Base-by-base conservation (phyloP, 2,888 invertebrate species). In the Coleophora deauratella region DNA sequence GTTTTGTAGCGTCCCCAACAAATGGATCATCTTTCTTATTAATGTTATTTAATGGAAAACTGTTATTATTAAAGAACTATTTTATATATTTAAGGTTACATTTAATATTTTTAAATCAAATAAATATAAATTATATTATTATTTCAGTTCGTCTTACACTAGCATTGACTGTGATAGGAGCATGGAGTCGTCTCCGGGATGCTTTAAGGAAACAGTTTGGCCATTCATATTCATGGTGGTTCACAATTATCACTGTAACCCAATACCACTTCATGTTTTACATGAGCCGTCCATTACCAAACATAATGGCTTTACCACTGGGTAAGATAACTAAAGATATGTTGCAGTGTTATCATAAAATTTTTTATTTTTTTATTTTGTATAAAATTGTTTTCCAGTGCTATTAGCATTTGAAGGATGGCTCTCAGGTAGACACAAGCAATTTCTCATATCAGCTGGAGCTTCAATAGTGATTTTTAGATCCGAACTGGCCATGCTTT, bases 231-330 rank as follows among this genome's bases (percentile, higher is more conserved):
- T 88, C 92, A 7, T 88, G 91, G 67, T 96, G 96, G 96, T 93
- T 93, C 61, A 88, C 93, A 14, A 75, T 91, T 4, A 90, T 99
- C 43, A 96, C 95, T 1, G 89, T 93, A 13, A 92, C 97, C 1
- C 99, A 99, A 74, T 99, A 98, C 75, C 99, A 99, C 80, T 97
- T 99, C 66, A 92, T 98, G 89, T 99, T 97, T 76, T 99, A 99
- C 71, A 89, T 96, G 78, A 95, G 96, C 59, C 89, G 99, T 45
- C 93, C 98, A 9, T 86, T 99, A 58, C 99, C 99, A 41, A 99
- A 99, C 76, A 94, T 94, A 28, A 94, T 99, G 89, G 97, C 94
- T 32, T 76, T 99, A 61, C 94, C 95, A 40, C 78, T 97, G 66
- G 97, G 98, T 98, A 88, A 86, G 78, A 57, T 41, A n/a, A 37